Base-by-base conservation (phyloP, 2,113 vertebrate species). In the Macaca fascicularis region DNA sequence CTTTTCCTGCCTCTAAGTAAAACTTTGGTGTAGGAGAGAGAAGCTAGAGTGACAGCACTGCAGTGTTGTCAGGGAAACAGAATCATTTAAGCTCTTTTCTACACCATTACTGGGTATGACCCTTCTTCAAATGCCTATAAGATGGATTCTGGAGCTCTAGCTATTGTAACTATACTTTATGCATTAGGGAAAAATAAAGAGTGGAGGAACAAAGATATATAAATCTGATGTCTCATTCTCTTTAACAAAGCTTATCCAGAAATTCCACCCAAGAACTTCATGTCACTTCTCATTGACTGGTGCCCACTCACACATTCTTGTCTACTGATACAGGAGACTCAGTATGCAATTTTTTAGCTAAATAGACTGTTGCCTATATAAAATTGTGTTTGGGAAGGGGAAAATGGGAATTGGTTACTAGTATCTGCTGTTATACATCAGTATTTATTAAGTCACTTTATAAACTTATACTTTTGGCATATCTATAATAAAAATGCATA, bases 61-160 rank as follows among this genome's bases (percentile, higher is more conserved):
- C 35, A 67, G 11, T 12, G 2, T 40, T 48, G 5, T 27, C 19
- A 40, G 38, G 7, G 10, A 75, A 48, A n/a, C n/a, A 67, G 14
- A 50, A 30, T 85, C 2, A 12, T 23, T 52, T 30, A 32, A 32
- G 2, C 19, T 90, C 1, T 64, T 8, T 72, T 38, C 11, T 38
- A 17, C 0, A 25, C 0, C 8, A 30, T 43, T 1, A 1, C 8
- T 11, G 7, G 0, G 1, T n/a, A 5, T 75, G 19, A 55, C 14
- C 0, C 1, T n/a, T 32, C 10, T 80, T 6, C 38, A 86, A 32
- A 22, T 30, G 5, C 11, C 25, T 74, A 0, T 35, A 52, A 55
- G 1, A 30, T 75, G 10, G 0, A 8, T 30, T 70, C 8, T 38
- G 2, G 40, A 8, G 4, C 45, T 45, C 14, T 59, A 86, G 20